Evolutionary conservation across 1,140 invertebrate genomes (phyloP), one percentile per base, ranked within the genome.

Genomic region (Oscheius sp.): DNA sequence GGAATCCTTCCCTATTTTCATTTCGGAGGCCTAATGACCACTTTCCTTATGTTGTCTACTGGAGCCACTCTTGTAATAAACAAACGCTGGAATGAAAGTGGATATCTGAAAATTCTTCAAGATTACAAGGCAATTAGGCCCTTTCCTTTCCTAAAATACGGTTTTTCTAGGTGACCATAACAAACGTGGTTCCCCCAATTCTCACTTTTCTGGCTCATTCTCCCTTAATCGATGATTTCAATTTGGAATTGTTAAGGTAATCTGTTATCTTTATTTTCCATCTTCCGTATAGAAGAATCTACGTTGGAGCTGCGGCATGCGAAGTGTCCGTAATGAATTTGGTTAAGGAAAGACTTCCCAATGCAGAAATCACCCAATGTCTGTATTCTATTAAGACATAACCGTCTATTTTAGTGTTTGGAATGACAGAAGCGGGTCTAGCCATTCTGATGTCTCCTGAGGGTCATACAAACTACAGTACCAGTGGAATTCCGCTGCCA

Each of bases 1-100:
- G 75, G 75, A 35, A 59, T 78, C 35, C 45, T 79, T 42, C 77
- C 77, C 28, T 79, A 64, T 32, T 79, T 79, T 38, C 77, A 79
- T 67, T 74, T 77, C 18, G 77, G 77, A 3, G 77, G 77, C 10
- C 73, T 79, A 1, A 46, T 79, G 23, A 79, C 77, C 35, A 45
- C 67, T 4, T 72, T 69, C 64, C 36, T 38, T 55, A 77, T 78
- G 75, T 23, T 78, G 28, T 49, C 45, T 15, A 20, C 63, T 28
- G 77, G 77, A 28, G 76, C 72, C 10, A 77, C 59, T 36, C 45
- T 77, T 26, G 15, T 73, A 2, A 69, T 77, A 23, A 77, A 77
- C 36, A 45, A 64, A 10, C 23, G 45, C n/a, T 77, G 75, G 35
- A 52, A 74, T 49, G 75, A 74, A n/a, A 42, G 70, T 13, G 49